These are phyloP conservation scores for Eulithis prunata DNA, from an alignment of 2,888 invertebrate species.

Conservation along the genomic window DNA sequence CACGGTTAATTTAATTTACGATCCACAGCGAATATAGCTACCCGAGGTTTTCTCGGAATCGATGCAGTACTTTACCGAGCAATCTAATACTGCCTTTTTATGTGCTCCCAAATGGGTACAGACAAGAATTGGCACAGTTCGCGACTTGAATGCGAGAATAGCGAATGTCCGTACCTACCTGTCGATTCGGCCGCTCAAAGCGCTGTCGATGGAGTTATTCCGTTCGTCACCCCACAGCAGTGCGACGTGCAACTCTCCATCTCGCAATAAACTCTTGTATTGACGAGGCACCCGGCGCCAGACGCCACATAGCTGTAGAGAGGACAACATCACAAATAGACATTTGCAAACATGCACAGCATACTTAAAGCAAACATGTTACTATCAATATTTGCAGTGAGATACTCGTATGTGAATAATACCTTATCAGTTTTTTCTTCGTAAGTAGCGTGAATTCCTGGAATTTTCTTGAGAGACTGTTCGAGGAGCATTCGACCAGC, in stretches of 20 bases:
- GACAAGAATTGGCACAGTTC: conserved; percentile 18
- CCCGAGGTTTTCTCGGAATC: conserved; percentile 28
- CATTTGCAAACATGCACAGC: conserved; percentile 35
- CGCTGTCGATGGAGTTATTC: conserved; percentile 87
- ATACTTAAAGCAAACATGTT: conserved; percentile 6
- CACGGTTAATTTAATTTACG: conserved; percentile 72
- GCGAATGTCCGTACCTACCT: conserved; percentile 72
- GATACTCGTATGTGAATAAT: conserved; percentile 36
- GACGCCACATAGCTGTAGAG: conserved; percentile 89
- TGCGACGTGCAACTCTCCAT: conserved; percentile 91
- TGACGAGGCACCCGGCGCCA: conserved; percentile 94
- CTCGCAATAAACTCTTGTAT: conserved; percentile 90
- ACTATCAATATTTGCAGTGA: conserved; percentile 12
- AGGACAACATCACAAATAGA: conserved; percentile 38
- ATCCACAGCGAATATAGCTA: conserved; percentile 58
- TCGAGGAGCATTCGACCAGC: conserved; percentile 93
- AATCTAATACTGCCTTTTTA: conserved; percentile 44
- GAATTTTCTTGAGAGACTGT: conserved; percentile 86
- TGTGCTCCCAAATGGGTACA: conserved; percentile 27
- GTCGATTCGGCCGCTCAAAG: conserved; percentile 88
- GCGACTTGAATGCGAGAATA: conserved; percentile 27
- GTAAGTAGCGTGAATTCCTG: conserved; percentile 88
- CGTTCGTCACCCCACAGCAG: conserved; percentile 88
- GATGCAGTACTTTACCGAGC: conserved; percentile 33
- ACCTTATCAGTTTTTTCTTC: conserved; percentile 93